A percentile compares a stretch with the other conserved stretches of the same genome.
Conservation (phyloP, 1,140 invertebrate species). For the Dreissena polymorpha region DNA sequence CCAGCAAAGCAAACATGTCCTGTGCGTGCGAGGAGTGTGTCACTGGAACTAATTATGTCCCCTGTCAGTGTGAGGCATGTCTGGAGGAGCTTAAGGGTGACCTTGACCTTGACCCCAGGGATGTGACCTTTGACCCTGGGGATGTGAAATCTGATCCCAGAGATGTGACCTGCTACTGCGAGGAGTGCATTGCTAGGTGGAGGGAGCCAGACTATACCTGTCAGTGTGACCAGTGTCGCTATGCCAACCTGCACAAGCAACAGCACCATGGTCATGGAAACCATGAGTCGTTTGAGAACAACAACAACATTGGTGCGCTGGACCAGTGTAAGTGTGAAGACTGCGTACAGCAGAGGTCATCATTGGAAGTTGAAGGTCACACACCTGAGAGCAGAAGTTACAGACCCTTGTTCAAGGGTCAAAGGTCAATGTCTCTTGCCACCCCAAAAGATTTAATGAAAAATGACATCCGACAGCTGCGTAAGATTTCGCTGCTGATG, state of each 20-base stretch:
- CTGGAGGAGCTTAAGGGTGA: slow-evolving; percentile 32
- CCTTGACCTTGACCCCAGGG: slow-evolving; percentile 27
- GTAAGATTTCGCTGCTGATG: no score
- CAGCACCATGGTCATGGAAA: not conserved
- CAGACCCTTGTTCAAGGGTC: not conserved
- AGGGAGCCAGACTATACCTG: slow-evolving; percentile 31
- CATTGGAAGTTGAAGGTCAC: not conserved
- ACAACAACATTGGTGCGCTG: not conserved
- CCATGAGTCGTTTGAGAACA: not conserved
- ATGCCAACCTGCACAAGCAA: not conserved
- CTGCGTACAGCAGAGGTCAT: not conserved
- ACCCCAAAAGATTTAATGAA: no score
- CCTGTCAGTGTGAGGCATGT: slow-evolving; percentile 1
- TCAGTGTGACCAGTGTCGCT: slow-evolving; percentile 43
- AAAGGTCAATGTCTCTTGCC: no score
- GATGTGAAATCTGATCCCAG: not conserved
- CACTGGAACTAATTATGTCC: not conserved
- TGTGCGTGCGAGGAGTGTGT: slow-evolving; percentile 51
- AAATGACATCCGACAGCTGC: no score
- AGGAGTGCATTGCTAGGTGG: slow-evolving; percentile 30
- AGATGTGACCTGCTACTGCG: slow-evolving; percentile 36
- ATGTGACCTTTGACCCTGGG: slow-evolving; percentile 3
- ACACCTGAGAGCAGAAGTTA: not conserved
- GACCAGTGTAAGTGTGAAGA: not conserved
- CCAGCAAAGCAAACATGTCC: slow-evolving; percentile 31